These are phyloP conservation scores for Callaeas wilsoni DNA, from an alignment of 2,113 vertebrate genomes.

Conservation along the genomic window DNA sequence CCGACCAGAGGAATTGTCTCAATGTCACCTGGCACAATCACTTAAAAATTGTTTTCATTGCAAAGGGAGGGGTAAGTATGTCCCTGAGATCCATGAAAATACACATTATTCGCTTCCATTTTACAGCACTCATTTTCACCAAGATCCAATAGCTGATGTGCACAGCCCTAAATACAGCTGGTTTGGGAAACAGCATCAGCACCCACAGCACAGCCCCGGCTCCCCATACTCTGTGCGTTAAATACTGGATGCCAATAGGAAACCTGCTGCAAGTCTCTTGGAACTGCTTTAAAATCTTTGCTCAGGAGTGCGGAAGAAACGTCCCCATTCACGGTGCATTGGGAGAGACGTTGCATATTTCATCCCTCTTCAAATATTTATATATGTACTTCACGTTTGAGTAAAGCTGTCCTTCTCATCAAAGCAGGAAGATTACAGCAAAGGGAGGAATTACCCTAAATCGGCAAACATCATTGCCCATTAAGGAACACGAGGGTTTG, in stretches of 20 bases:
- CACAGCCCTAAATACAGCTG: neutral
- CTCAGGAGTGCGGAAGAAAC: neutral
- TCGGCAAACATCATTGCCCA: neutral
- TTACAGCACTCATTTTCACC: neutral
- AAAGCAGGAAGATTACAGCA: neutral
- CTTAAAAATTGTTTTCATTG: neutral
- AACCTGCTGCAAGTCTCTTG: neutral
- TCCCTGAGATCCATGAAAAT: neutral
- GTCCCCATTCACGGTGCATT: neutral
- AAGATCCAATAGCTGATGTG: neutral
- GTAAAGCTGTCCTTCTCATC: neutral
- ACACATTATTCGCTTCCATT: neutral
- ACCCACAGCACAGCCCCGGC: neutral
- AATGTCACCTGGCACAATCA: neutral
- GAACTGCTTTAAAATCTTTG: neutral
- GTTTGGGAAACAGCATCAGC: neutral
- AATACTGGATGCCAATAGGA: neutral
- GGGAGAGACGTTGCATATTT: neutral
- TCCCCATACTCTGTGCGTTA: neutral
- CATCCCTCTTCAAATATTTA: constrained; percentile 12
- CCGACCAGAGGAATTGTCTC: neutral
- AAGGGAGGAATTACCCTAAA: neutral
- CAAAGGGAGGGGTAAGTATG: neutral
- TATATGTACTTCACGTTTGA: neutral
- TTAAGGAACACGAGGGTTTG: neutral